Evolutionary conservation across 30 jellyfish, hydroid and myxozoan species (phyloP).

Genomic region (Mastigias papua): DNA sequence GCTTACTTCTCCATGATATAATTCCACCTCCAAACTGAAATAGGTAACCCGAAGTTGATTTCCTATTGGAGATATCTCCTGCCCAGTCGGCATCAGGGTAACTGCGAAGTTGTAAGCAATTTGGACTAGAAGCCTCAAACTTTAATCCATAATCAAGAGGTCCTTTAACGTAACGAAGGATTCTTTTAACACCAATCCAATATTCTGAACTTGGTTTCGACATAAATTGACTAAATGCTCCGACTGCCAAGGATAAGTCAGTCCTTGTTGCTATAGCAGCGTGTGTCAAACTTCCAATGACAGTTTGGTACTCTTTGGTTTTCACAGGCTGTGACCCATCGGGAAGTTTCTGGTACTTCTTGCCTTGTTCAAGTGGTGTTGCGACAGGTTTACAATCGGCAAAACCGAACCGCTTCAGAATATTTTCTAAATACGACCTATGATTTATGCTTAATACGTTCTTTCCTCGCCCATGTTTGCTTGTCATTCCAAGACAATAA

Average conservation of each 20-base stretch:
- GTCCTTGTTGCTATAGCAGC: not conserved
- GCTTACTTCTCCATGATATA: constrained; percentile 26
- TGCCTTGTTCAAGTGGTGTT: not conserved
- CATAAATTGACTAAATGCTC: not conserved
- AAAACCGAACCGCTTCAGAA: not conserved
- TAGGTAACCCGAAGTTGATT: constrained; percentile 35
- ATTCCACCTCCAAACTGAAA: constrained; percentile 33
- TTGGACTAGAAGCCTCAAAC: not conserved
- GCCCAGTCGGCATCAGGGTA: constrained; percentile 63
- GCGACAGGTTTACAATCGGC: not conserved
- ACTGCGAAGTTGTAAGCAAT: not conserved
- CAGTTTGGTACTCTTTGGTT: not conserved
- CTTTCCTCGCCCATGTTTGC: not conserved
- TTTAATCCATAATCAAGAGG: not conserved
- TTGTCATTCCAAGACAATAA: not conserved
- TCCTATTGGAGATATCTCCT: constrained; percentile 18
- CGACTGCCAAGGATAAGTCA: not conserved
- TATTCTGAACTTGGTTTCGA: not conserved
- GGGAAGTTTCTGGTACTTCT: not conserved
- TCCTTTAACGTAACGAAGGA: not conserved
- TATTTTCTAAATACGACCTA: not conserved
- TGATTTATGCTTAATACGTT: not conserved
- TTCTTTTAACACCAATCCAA: not conserved
- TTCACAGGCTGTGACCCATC: not conserved
- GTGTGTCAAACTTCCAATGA: not conserved